Conservation (phyloP, 2,797 vertebrate species). For the Silurus aristotelis region DNA sequence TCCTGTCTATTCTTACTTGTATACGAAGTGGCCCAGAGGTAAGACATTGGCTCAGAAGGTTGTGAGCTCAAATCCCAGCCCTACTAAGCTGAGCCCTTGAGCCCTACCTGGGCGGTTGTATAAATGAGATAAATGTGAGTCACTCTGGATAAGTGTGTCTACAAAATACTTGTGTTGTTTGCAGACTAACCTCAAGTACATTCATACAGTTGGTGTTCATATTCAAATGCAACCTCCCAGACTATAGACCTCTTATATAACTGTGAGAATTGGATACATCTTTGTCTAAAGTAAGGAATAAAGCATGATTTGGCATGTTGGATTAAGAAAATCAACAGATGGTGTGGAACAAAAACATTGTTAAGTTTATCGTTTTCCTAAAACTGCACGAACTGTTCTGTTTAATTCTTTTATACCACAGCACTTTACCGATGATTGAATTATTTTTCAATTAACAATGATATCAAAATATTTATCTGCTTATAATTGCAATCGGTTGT, state of each 20-base stretch:
- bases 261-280: not conserved
- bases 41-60: too few species aligned
- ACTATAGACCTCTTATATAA: not conserved
- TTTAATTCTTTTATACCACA: not conserved
- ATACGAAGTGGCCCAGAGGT: too few species aligned
- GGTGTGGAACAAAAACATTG: not conserved
- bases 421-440: not conserved
- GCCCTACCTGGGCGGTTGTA: too few species aligned
- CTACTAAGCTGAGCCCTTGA: too few species aligned
- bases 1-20: not conserved
- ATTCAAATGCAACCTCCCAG: not conserved
- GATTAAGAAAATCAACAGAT: not conserved
- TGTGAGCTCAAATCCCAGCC: too few species aligned
- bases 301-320: not conserved
- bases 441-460: not conserved
- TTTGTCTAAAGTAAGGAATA: not conserved
- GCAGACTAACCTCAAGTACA: not conserved
- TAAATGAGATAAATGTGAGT: too few species aligned
- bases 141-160: too few species aligned
- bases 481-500: not conserved
- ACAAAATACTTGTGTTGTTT: not conserved
- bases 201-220: not conserved
- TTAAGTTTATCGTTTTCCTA: not conserved
- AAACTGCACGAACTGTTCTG: not conserved
- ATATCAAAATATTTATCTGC: not conserved